Base-by-base conservation (phyloP, 2,113 vertebrate species). In the Tetrax tetrax region DNA sequence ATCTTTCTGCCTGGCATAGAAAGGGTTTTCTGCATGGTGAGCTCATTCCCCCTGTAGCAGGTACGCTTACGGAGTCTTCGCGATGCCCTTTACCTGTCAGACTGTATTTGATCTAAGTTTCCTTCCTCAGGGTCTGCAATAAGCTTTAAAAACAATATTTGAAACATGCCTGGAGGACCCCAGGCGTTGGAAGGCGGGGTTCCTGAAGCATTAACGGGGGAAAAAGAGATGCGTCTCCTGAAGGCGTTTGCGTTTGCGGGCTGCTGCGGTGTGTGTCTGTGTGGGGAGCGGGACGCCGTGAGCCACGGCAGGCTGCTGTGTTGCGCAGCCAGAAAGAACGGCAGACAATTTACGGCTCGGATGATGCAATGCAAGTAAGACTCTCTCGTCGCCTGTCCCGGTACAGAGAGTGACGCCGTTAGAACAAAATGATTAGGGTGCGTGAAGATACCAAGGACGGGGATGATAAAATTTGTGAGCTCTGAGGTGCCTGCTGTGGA, bases 11-110 rank as follows among this genome's bases (percentile, higher is more conserved):
- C 14, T 4, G 92, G 94, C 95, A 86, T 28, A 3, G 29, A 96
- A 95, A 95, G 96, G 93, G 94, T 95, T 93, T 95, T 38, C 61
- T 95, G 4, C 59, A 10, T 27, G 8, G 29, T 20, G 68, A 82
- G 84, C 79, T 4, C 60, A 35, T 95, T 94, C 75, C 89, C 83
- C 96, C 83, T 43, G 93, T 50, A 64, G 91, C 81, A 25, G 90
- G 93, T 85, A 77, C 8, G 29, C 90, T 90, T 24, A 66, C 65
- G 21, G 53, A 80, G 88, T 37, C 91, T 93, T 8, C 87, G 4
- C 88, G 0, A 22, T 96, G 94, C 81, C 95, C 92, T 98, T 97
- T 96, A 96, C 96, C 86, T 97, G 96, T 97, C 83, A 97, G 47
- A 65, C 50, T 47, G 29, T 25, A 96, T 98, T 94, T 95, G 76